Evolutionary conservation across 37 sponge, comb jelly and placozoan species (phyloP), one percentile per base, ranked within the genome.

Genomic region (Hexactinellida sp.): DNA sequence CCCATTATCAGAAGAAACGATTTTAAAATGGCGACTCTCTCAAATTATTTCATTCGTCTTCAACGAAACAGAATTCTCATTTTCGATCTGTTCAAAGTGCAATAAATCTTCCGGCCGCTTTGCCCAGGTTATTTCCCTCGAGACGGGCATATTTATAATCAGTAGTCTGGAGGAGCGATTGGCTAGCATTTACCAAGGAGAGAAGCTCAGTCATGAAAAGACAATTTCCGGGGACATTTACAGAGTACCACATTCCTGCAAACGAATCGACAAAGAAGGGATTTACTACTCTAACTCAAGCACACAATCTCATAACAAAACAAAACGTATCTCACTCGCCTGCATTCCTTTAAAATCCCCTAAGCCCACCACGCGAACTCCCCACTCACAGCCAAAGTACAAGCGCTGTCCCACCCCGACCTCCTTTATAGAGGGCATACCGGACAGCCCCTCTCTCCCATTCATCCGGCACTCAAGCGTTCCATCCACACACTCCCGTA

Each of bases 11-110:
- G 76, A 63, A 28, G 76, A 63, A 23, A 63, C 30, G 19, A 10
- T 63, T 7, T 23, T 63, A 3, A 21, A 7, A 23, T 63, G 76
- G 76, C 76, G 76, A 63, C 34, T 63, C 32, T 63, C 30, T 25
- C 76, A 63, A 23, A 63, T 63, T 21, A n/a, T 63, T n/a, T 63
- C 76, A n/a, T 63, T 63, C 76, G 76, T 63, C 34, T 63, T 63
- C 76, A 63, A 63, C 76, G 76, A 63, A 28, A 63, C 76, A 23
- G 76, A 63, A 63, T n/a, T 63, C 28, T 63, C 76, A 23, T 63
- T 63, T 23, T 25, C 76, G 30, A 63, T 63, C 30, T 63, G 76
- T 63, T 23, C 76, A n/a, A 63, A 63, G 34, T 63, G 76, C 30
- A 63, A 63, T n/a, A 63, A 63, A 63, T 63, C 19, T 23, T 10